phyloP scores from a whole-genome alignment of 2,113 vertebrate species.

The Osmerus mordax region DNA sequence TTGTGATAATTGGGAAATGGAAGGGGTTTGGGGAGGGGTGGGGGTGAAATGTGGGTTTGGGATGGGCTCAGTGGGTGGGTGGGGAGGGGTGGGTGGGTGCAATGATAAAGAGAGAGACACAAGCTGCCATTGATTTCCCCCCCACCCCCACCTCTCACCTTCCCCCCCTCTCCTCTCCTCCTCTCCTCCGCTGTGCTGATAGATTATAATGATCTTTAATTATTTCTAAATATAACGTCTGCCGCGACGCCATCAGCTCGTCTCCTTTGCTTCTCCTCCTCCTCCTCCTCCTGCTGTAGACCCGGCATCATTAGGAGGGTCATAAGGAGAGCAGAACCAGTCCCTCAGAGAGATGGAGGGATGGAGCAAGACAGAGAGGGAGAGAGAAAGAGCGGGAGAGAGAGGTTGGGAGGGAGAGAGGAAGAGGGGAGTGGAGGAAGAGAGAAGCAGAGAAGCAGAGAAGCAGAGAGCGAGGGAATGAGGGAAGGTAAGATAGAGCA shows the following conservation, averaged over 20 bases:
- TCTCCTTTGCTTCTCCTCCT: constrained; percentile 13
- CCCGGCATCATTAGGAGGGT: constrained; percentile 57
- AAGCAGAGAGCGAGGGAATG: not conserved
- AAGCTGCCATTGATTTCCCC: constrained; percentile 12
- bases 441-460: not conserved
- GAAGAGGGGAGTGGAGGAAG: not conserved
- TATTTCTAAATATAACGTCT: constrained; percentile 71
- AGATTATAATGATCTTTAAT: constrained; percentile 73
- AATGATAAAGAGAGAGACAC: constrained; percentile 19
- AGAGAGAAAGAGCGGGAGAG: constrained; percentile 12
- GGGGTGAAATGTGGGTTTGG: constrained; percentile 17
- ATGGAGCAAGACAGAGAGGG: not conserved
- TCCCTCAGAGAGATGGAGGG: constrained; percentile 17
- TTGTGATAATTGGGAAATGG: constrained; percentile 49
- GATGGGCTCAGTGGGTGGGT: not conserved
- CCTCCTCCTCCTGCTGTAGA: constrained; percentile 45
- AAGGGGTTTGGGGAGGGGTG: constrained; percentile 23
- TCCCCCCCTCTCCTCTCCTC: constrained; percentile 21
- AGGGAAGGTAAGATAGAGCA: not conserved
- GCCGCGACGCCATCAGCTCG: constrained; percentile 51
- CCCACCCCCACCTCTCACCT: not conserved
- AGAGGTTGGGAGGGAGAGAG: not conserved
- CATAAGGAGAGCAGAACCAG: constrained; percentile 35
- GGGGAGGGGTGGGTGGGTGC: not conserved
- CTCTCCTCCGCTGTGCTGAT: constrained; percentile 55